Evolutionary conservation across 2,797 vertebrate genomes (phyloP), one percentile per base, ranked within the genome.

Genomic region (Psittacula echo): DNA sequence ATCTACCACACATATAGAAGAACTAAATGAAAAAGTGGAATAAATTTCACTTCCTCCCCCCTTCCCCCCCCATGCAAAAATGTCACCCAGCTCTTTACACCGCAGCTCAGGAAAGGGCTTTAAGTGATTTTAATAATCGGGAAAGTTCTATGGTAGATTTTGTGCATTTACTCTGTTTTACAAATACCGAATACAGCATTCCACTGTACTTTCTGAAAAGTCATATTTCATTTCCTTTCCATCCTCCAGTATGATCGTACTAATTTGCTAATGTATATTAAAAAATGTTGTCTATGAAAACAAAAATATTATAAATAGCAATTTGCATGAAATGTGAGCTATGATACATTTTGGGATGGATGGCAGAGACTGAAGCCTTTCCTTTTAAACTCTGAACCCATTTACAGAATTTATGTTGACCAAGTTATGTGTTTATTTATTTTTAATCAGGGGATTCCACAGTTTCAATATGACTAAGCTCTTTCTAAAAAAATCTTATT

Each of bases 1-100:
- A 98, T 98, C 98, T 96, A 97, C 98, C 98, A 97, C 98, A 99
- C 98, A 98, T 98, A 98, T 98, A 98, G 98, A 98, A 98, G 98
- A 98, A 98, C 97, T 98, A 98, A 98, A 98, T 98, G 96, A 97
- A 97, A 97, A 98, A 97, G 96, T 66, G 87, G 97, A 98, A 97
- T 97, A 97, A 97, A 98, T 96, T 95, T 97, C 39, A 73, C 96
- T 96, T 97, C 54, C n/a, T 34, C 9, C 21, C 56, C n/a, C n/a
- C 22, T 10, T 9, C 54, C 13, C 54, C 32, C 56, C n/a, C n/a
- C 24, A 0, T 26, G 44, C 58, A 97, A 95, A 97, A 97, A 89
- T 95, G 97, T 94, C 92, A 95, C 90, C 87, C 85, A 85, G 84
- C 85, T 96, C 86, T 96, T 97, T 94, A 93, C 91, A 97, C 95